Conservation (phyloP, 2,113 vertebrate species). For the Nanger granti region DNA sequence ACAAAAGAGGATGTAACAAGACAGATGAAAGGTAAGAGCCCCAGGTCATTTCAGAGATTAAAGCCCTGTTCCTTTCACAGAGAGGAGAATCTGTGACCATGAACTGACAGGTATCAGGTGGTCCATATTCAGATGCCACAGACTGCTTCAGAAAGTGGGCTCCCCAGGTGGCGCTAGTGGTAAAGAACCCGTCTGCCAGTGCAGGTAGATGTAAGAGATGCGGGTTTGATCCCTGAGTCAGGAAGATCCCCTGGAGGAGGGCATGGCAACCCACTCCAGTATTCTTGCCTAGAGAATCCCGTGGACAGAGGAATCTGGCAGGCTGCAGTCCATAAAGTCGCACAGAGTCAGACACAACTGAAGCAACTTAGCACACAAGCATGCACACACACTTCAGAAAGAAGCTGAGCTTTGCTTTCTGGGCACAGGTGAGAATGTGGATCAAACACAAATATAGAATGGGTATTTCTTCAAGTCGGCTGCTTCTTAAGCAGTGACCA, state of each 20-base stretch:
- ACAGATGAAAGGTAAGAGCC: neutral
- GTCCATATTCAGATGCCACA: neutral
- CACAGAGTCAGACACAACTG: neutral
- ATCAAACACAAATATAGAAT: fast-evolving
- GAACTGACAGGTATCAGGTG: neutral
- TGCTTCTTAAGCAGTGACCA: too few relatives aligned
- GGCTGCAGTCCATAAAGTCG: neutral
- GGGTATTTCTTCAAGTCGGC: neutral
- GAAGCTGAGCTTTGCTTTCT: too few relatives aligned
- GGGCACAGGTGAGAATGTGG: neutral
- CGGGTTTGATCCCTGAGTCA: neutral
- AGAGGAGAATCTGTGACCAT: neutral
- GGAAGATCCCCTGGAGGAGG: neutral
- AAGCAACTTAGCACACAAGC: neutral
- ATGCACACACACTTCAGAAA: neutral
- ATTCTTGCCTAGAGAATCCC: neutral
- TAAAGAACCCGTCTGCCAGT: neutral
- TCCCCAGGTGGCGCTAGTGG: neutral
- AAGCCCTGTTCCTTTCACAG: neutral
- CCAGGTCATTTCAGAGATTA: neutral
- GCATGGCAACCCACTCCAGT: neutral
- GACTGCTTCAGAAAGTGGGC: neutral
- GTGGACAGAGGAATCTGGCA: neutral
- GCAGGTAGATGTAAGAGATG: neutral
- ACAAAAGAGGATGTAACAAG: neutral